A percentile compares a stretch with the other conserved stretches of the same genome.
phyloP scores from a whole-genome alignment of 1,140 invertebrate genomes.

The Psilanteris sp. region DNA sequence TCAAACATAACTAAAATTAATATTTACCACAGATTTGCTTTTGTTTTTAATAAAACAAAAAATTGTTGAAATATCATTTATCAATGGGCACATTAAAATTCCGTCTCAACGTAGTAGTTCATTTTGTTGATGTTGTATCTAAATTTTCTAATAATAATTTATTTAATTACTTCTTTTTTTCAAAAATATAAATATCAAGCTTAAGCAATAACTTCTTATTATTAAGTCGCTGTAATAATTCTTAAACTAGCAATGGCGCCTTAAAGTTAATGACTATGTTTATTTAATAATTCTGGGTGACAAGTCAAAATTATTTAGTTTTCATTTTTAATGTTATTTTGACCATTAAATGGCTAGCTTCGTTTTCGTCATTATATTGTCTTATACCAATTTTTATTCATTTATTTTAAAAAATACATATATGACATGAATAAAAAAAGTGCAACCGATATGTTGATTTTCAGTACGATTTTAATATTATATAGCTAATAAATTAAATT shows the following conservation, averaged over 20 bases:
- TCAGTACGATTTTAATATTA: conserved; percentile 4
- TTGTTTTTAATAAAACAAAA: conserved; percentile 40
- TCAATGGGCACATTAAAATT: conserved; percentile 38
- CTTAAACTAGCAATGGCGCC: conserved; percentile 47
- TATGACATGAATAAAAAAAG: conserved; percentile 64
- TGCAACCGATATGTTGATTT: conserved; percentile 71
- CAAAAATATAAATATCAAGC: conserved; percentile 79
- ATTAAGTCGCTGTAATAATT: conserved; percentile 29
- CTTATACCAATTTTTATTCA: conserved; percentile 63
- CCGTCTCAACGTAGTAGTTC: neutral
- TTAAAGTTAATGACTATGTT: conserved; percentile 77
- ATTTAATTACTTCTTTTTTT: conserved; percentile 30
- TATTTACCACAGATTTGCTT: too few species aligned
- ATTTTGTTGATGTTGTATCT: conserved; percentile 30
- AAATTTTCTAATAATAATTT: conserved; percentile 64
- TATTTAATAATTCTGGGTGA: conserved; percentile 43
- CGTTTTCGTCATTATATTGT: conserved; percentile 70
- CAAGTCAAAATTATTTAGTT: conserved; percentile 56
- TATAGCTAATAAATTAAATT: neutral
- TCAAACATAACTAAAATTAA: too few species aligned
- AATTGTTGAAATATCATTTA: conserved; percentile 16
- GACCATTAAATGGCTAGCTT: conserved; percentile 57
- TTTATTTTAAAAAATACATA: conserved; percentile 56
- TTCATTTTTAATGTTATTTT: conserved; percentile 33
- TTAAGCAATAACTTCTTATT: conserved; percentile 69